Percentiles rank a stretch among this genome's conserved stretches.
phyloP scores from a whole-genome alignment of 2,888 invertebrate genomes.

The Leucophenga maculata region DNA sequence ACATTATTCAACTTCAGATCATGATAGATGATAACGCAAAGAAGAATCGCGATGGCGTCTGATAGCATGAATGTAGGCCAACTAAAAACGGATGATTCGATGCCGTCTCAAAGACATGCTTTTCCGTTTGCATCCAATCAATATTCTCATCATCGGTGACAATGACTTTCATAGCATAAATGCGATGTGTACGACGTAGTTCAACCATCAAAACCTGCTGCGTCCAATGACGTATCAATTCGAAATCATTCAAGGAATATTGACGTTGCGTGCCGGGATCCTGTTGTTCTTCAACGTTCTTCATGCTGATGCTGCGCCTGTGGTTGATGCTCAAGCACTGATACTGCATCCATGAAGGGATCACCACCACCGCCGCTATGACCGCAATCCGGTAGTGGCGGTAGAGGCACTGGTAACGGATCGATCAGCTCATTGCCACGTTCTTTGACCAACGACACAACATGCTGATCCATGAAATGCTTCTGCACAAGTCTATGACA shows the following conservation, averaged over 20 bases:
- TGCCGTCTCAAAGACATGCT: conserved; percentile 99
- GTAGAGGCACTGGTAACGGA: conserved; percentile 73
- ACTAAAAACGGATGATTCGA: conserved; percentile 99
- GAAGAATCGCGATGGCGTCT: conserved; percentile 95
- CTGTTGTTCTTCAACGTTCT: conserved; percentile 76
- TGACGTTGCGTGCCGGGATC: conserved; percentile 89
- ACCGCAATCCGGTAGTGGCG: conserved; percentile 76
- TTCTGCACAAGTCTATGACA: conserved; percentile 98
- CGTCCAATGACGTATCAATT: conserved; percentile 98
- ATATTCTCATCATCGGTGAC: conserved; percentile 98
- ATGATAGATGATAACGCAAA: conserved; percentile 99
- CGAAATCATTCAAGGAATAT: conserved; percentile 96
- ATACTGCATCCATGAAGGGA: conserved; percentile 65
- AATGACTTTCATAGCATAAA: conserved; percentile 99
- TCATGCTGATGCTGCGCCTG: conserved; percentile 56
- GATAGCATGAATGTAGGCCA: conserved; percentile 99
- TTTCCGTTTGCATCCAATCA: conserved; percentile 99
- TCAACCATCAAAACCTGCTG: conserved; percentile 99
- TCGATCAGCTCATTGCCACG: conserved; percentile 67
- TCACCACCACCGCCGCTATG: conserved; percentile 55
- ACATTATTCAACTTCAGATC: conserved; percentile 98
- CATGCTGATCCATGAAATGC: conserved; percentile 88
- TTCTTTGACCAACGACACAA: conserved; percentile 76
- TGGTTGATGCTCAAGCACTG: conserved; percentile 30
- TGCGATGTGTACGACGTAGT: conserved; percentile 92